phyloP scores from a whole-genome alignment of 1,140 invertebrate species.

The Hetaerina americana region DNA sequence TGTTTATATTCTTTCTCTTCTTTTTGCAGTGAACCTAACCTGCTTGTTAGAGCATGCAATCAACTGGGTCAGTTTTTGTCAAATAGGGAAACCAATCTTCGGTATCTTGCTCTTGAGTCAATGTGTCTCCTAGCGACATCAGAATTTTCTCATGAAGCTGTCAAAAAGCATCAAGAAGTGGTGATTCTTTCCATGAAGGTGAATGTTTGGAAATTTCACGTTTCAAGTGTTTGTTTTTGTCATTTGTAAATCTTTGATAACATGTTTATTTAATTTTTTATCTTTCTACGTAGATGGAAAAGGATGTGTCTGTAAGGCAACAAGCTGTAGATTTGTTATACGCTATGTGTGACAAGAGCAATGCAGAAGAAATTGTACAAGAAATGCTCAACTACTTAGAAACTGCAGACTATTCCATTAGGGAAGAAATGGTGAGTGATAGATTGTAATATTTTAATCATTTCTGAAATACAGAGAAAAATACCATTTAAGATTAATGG shows the following conservation, averaged over 20 bases:
- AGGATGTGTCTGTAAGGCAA: slow-evolving; percentile 96
- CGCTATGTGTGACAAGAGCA: slow-evolving; percentile 99
- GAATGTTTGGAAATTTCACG: no score
- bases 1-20: slow-evolving; percentile 7
- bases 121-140: slow-evolving; percentile 99
- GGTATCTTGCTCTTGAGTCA: slow-evolving; percentile 95
- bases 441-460: slow-evolving; percentile 1
- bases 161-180: slow-evolving; percentile 99
- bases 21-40: slow-evolving; percentile 72
- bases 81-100: slow-evolving; percentile 95
- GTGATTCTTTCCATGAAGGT: slow-evolving; percentile 97
- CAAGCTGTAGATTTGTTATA: slow-evolving; percentile 98
- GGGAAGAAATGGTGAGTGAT: slow-evolving; percentile 89
- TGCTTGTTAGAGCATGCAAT: slow-evolving; percentile 95
- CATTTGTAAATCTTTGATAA: no score
- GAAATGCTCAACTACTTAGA: slow-evolving; percentile 99
- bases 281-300: slow-evolving; percentile 85
- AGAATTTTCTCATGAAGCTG: slow-evolving; percentile 98
- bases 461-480: no score
- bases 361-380: slow-evolving; percentile 98
- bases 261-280: slow-evolving; percentile 7
- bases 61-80: slow-evolving; percentile 97
- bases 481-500: no score
- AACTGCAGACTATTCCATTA: slow-evolving; percentile 98
- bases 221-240: no score